phyloP scores from a whole-genome alignment of 2,113 vertebrate genomes.

The Thymallus thymallus region DNA sequence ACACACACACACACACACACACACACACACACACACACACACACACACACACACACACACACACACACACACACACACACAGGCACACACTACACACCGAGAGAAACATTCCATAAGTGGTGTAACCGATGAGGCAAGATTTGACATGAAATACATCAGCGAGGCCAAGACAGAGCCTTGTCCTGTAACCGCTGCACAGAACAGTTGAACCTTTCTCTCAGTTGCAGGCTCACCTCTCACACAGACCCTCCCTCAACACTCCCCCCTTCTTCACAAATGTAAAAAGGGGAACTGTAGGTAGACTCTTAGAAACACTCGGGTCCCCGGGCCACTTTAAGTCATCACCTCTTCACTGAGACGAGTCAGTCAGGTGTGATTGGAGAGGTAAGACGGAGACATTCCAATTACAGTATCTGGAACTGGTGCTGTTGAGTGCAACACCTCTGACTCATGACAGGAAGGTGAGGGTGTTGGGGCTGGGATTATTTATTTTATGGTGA shows the following conservation, averaged over 20 bases:
- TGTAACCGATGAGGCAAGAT: constrained; percentile 60
- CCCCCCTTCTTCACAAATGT: background rate
- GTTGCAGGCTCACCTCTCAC: constrained; percentile 3
- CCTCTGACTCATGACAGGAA: background rate
- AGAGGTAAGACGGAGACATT: constrained; percentile 47
- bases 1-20: too few relatives aligned
- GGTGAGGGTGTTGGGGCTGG: background rate
- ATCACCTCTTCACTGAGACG: constrained; percentile 35
- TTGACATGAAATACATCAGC: constrained; percentile 56
- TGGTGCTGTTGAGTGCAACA: constrained; percentile 12
- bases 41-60: background rate
- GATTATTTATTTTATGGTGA: background rate
- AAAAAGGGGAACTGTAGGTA: background rate
- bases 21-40: too few relatives aligned
- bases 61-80: too few relatives aligned
- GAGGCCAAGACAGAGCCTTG: constrained; percentile 18
- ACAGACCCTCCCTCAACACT: background rate
- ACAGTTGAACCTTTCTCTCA: constrained; percentile 35
- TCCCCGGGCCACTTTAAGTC: constrained; percentile 19
- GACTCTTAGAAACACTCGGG: background rate
- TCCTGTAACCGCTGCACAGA: constrained; percentile 5
- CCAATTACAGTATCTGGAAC: constrained; percentile 36
- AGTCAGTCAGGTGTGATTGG: constrained; percentile 44
- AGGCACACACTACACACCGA: too few relatives aligned
- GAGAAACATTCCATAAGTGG: constrained; percentile 54